Base-by-base conservation (phyloP, 2,113 vertebrate genomes). In the Perca flavescens region DNA sequence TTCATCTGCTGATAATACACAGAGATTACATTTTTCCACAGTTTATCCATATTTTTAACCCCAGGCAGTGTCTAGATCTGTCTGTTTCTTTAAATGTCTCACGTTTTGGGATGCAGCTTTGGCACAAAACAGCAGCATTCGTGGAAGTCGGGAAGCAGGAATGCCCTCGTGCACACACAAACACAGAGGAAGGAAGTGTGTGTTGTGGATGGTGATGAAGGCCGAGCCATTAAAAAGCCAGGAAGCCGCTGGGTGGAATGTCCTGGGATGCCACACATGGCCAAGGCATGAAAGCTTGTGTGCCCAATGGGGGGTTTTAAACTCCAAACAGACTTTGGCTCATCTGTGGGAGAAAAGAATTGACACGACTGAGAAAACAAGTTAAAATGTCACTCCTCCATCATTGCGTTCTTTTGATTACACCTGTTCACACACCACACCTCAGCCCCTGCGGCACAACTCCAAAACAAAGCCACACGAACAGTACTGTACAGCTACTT, bases 101-200 rank as follows among this genome's bases (percentile, higher is more conserved):
- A 66, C 56, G 12, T 68, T 63, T 52, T 53, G 22, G 60, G 77
- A 71, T 60, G 34, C 28, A 71, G 65, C 50, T 49, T 69, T 11
- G 61, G 65, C 49, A 56, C 66, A 75, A 75, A 77, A 64, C 53
- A 73, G 31, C 52, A 47, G 70, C 79, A 74, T 80, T 91, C 74
- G 40, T 86, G 73, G 82, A 91, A 88, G 36, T 84, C 65, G 8
- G 88, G 85, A 87, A 89, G 62, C 6, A 54, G 68, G 46, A 79
- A 79, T 77, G 11, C 74, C 81, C 78, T 77, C 75, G 72, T 12
- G 79, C 61, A 86, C 74, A 86, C 74, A 53, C 73, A 80, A 62
- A 68, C 76, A 74, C 58, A 54, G 74, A 62, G 87, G 83, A 89
- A 88, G 89, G 90, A 92, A 92, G 84, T 74, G 81, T 70, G 88